A percentile compares a stretch with the other conserved stretches of the same genome.
Conservation (phyloP, 92 coral and sea anemone genomes). For the Epizoanthus fatuus region DNA sequence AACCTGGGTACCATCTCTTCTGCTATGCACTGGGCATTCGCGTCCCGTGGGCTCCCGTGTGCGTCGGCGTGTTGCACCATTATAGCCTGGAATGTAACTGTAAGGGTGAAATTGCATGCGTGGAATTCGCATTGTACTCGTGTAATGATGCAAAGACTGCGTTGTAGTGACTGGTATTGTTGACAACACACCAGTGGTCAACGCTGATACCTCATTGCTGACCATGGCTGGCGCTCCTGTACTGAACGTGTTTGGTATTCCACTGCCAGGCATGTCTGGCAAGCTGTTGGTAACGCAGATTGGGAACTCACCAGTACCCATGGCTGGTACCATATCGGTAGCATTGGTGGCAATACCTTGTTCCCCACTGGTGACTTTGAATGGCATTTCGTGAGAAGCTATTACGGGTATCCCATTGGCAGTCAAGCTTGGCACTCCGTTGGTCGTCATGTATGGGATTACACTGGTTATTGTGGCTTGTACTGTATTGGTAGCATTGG, state of each 20-base stretch:
- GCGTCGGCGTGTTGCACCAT: not conserved
- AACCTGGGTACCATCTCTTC: not conserved
- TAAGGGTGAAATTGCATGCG: constrained; percentile 40
- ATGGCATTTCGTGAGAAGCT: no score
- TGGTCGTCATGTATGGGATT: not conserved
- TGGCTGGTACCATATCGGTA: not conserved
- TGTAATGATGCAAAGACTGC: not conserved
- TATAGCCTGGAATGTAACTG: not conserved
- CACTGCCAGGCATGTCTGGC: not conserved
- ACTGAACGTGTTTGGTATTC: not conserved
- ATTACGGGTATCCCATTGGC: no score
- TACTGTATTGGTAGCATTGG: not conserved
- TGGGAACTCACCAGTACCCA: not conserved
- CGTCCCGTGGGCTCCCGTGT: constrained; percentile 10
- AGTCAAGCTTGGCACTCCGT: not conserved
- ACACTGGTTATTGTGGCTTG: not conserved
- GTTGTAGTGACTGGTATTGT: not conserved
- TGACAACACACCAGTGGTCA: not conserved
- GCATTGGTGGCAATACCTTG: not conserved
- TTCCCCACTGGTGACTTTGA: not conserved
- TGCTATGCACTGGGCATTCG: not conserved
- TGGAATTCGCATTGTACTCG: constrained; percentile 30
- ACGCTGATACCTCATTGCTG: not conserved
- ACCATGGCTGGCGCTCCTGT: not conserved
- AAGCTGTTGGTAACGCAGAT: not conserved